A percentile compares a stretch with the other conserved stretches of the same genome.
Conservation (phyloP, 2,888 invertebrate genomes). For the Lasioglossum figueresi region DNA sequence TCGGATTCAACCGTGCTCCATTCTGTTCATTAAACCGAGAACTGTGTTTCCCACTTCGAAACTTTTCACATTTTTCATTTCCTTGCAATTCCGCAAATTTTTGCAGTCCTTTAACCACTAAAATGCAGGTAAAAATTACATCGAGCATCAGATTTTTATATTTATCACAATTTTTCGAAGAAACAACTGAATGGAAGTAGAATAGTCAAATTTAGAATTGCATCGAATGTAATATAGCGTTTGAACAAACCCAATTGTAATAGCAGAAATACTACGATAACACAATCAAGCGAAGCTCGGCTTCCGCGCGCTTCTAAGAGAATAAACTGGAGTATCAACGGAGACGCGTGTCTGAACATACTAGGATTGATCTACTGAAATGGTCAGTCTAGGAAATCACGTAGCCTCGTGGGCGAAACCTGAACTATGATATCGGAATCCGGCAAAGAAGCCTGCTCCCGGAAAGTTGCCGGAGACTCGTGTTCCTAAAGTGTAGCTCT, state of each 20-base stretch:
- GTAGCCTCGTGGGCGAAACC: not conserved
- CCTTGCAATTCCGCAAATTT: too few species aligned
- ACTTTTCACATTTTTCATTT: not conserved
- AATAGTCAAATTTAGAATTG: too few species aligned
- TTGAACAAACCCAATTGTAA: too few species aligned
- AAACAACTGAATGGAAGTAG: too few species aligned
- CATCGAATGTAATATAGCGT: too few species aligned
- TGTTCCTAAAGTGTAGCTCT: not conserved
- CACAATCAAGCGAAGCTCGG: not conserved
- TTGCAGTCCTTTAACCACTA: too few species aligned
- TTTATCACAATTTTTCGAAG: too few species aligned
- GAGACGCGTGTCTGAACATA: not conserved
- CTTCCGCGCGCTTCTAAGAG: not conserved
- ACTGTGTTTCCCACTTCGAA: not conserved
- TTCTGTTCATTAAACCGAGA: not conserved
- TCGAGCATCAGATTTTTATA: too few species aligned
- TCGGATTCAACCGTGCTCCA: not conserved
- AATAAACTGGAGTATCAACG: not conserved
- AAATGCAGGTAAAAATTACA: too few species aligned
- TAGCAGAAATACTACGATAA: not conserved
- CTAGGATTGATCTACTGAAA: not conserved
- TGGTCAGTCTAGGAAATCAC: not conserved
- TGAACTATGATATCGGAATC: not conserved
- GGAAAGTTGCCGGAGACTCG: not conserved
- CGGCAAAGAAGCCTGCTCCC: not conserved